phyloP scores from a whole-genome alignment of 2,113 vertebrate genomes.

The Aplodontia rufa region DNA sequence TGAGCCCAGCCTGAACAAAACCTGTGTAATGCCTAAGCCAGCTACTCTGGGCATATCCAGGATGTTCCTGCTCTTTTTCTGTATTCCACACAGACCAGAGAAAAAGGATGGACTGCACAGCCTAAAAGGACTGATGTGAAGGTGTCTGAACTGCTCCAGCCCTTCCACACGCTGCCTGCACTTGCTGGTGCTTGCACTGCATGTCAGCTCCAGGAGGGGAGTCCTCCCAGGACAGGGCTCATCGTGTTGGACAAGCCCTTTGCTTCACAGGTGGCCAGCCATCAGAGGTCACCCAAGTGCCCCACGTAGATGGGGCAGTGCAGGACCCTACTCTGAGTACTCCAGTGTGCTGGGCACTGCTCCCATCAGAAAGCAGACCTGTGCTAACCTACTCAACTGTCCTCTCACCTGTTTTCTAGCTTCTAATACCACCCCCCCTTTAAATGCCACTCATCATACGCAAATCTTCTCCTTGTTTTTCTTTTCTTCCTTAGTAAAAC shows the following conservation, averaged over 20 bases:
- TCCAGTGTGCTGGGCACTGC: background rate
- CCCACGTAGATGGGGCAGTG: accelerated
- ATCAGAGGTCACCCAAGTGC: background rate
- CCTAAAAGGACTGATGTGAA: background rate
- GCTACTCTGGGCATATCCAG: background rate
- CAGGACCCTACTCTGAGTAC: background rate
- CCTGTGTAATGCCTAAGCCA: background rate
- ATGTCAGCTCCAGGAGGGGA: background rate
- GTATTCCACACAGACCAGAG: background rate
- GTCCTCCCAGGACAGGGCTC: background rate
- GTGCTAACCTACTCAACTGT: background rate
- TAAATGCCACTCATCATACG: background rate
- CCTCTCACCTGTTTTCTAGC: background rate
- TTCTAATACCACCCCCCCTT: background rate
- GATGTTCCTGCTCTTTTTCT: background rate
- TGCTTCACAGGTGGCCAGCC: background rate
- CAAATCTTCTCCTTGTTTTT: background rate
- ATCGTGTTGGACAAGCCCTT: background rate
- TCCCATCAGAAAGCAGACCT: background rate
- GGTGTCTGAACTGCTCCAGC: background rate
- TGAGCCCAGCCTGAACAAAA: background rate
- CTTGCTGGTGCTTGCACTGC: background rate
- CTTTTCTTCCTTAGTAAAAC: background rate
- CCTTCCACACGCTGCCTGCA: background rate
- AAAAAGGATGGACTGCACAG: background rate